A percentile compares a stretch with the other conserved stretches of the same genome.
Conservation (phyloP, 1,140 invertebrate genomes). For the Babylonia areolata region DNA sequence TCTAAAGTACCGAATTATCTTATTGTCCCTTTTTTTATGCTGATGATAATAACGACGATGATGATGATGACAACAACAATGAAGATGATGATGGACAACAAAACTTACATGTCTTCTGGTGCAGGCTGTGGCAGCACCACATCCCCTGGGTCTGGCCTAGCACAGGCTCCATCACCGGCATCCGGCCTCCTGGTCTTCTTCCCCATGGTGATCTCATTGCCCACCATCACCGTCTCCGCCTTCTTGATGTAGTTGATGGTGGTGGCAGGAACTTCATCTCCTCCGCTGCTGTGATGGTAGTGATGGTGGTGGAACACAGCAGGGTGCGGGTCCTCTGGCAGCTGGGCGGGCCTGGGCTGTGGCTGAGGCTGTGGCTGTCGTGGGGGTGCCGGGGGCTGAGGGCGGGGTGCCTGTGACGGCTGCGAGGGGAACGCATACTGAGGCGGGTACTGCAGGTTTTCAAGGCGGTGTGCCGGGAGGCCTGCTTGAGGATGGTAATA, state of each 20-base stretch:
- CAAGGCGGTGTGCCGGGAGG: not conserved
- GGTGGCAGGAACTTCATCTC: not conserved
- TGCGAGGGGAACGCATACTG: not conserved
- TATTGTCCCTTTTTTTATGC: too few relatives aligned
- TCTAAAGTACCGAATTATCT: too few relatives aligned
- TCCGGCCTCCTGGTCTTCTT: not conserved
- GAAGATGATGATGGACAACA: too few relatives aligned
- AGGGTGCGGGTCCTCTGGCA: not conserved
- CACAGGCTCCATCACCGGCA: too few relatives aligned
- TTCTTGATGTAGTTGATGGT: constrained; percentile 2
- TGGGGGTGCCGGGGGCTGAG: not conserved
- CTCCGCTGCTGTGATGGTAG: not conserved
- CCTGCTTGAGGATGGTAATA: not conserved
- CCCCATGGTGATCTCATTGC: not conserved
- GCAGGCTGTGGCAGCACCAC: not conserved
- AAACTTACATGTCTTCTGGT: not conserved
- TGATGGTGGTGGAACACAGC: constrained; percentile 6
- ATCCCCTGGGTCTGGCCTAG: too few relatives aligned
- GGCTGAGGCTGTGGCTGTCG: not conserved
- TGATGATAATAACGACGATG: too few relatives aligned
- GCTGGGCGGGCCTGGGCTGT: not conserved
- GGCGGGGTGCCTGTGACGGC: not conserved
- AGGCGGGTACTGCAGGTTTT: not conserved
- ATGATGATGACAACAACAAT: too few relatives aligned
- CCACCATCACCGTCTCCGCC: not conserved